Conservation (phyloP, 1,140 invertebrate species). For the Atopsyche davidsoni region DNA sequence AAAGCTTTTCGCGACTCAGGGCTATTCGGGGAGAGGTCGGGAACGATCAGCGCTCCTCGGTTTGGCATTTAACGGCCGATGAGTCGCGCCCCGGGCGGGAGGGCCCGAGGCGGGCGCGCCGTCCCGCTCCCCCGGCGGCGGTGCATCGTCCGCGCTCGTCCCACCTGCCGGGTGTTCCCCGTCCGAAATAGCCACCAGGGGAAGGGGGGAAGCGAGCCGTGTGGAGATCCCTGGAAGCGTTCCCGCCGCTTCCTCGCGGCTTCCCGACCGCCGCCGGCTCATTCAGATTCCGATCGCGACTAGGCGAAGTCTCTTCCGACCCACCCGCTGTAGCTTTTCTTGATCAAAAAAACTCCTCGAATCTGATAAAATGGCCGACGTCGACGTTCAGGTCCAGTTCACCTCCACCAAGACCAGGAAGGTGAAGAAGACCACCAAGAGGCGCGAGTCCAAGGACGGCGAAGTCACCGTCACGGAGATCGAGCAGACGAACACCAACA, state of each 20-base stretch:
- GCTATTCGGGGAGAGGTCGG: too few species aligned
- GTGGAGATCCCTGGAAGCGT: constrained; percentile 26
- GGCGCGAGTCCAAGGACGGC: constrained; percentile 67
- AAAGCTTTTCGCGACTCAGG: too few species aligned
- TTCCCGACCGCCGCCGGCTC: constrained; percentile 10
- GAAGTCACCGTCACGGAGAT: constrained; percentile 78
- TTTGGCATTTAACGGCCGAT: neutral
- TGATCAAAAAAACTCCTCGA: neutral
- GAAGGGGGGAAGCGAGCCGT: constrained; percentile 20
- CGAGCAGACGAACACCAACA: constrained; percentile 60
- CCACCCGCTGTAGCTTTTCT: too few species aligned
- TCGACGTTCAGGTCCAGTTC: constrained; percentile 77
- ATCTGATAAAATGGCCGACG: constrained; percentile 74
- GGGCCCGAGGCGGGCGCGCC: too few species aligned
- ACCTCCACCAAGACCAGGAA: constrained; percentile 79
- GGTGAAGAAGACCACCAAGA: constrained; percentile 79
- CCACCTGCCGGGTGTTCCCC: neutral
- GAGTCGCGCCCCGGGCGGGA: too few species aligned
- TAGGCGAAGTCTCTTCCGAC: constrained; percentile 5
- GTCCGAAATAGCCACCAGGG: constrained; percentile 1
- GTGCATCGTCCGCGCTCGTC: neutral
- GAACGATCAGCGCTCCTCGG: too few species aligned
- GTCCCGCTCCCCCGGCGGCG: neutral
- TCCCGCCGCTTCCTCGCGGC: constrained; percentile 20
- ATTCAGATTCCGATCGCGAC: constrained; percentile 24